Evolutionary conservation across 1,140 invertebrate genomes (phyloP).

Genomic region (Conus ventricosus): DNA sequence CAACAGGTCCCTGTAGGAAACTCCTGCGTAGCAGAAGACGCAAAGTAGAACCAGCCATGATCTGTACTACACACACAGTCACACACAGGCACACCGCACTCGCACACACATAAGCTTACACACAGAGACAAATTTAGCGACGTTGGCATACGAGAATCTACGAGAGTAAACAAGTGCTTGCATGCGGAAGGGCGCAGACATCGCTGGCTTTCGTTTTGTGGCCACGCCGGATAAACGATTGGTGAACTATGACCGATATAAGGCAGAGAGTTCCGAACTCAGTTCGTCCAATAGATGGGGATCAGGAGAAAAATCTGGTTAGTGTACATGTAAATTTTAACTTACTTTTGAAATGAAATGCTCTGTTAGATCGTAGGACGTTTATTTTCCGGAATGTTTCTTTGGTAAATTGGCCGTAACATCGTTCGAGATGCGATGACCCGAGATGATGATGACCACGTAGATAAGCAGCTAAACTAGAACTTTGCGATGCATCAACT

Average conservation of each 20-base stretch:
- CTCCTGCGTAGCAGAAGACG: slow-evolving; percentile 31
- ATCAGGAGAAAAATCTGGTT: background rate
- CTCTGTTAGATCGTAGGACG: too few relatives aligned
- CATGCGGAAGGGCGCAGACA: background rate
- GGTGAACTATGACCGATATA: slow-evolving; percentile 4
- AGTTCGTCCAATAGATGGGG: background rate
- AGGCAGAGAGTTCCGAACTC: background rate
- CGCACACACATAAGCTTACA: too few relatives aligned
- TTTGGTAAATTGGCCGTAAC: too few relatives aligned
- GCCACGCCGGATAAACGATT: background rate
- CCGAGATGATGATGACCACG: too few relatives aligned
- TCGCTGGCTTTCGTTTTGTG: slow-evolving; percentile 12
- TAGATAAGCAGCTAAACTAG: too few relatives aligned
- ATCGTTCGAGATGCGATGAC: too few relatives aligned
- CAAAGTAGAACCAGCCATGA: slow-evolving; percentile 36
- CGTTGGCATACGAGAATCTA: background rate
- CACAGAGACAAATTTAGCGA: background rate
- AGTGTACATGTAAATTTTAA: too few relatives aligned
- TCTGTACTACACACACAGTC: background rate
- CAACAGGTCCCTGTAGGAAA: slow-evolving; percentile 25
- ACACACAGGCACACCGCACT: background rate
- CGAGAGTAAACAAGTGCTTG: slow-evolving; percentile 9
- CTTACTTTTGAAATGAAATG: too few relatives aligned
- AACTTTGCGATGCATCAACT: too few relatives aligned
- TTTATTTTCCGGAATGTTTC: too few relatives aligned